Conservation (phyloP, 2,888 invertebrate species). For the Adelphocoris suturalis region DNA sequence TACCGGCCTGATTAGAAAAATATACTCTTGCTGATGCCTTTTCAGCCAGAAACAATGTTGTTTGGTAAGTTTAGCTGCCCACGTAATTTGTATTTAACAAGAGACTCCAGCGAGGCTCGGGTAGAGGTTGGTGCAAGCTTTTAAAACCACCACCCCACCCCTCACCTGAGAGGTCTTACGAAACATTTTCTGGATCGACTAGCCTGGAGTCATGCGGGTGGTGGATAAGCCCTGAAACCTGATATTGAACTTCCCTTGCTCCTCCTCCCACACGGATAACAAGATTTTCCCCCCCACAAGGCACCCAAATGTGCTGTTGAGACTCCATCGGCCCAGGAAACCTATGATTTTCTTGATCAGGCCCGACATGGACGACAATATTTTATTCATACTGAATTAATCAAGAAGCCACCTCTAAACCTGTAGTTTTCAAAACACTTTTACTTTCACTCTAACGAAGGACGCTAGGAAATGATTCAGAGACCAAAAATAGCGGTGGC, state of each 20-base stretch:
- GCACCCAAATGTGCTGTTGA: background rate
- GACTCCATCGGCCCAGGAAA: background rate
- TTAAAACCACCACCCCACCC: background rate
- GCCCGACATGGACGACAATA: background rate
- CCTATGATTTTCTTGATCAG: background rate
- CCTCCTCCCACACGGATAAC: slow-evolving; percentile 12
- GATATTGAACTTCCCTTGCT: slow-evolving; percentile 32
- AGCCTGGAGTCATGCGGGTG: slow-evolving; percentile 26
- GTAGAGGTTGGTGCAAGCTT: background rate
- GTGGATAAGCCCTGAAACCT: slow-evolving; percentile 32
- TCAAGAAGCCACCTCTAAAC: background rate
- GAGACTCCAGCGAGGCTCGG: too few relatives aligned
- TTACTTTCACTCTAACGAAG: slow-evolving; percentile 36
- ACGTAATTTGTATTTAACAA: too few relatives aligned
- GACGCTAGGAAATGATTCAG: slow-evolving; percentile 30
- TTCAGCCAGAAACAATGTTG: too few relatives aligned
- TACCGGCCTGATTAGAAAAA: too few relatives aligned
- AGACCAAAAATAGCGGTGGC: slow-evolving; percentile 32
- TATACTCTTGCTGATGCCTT: too few relatives aligned
- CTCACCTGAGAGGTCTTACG: slow-evolving; percentile 1
- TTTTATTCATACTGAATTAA: slow-evolving; percentile 17
- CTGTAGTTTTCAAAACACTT: slow-evolving; percentile 17
- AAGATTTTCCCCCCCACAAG: background rate
- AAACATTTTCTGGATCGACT: slow-evolving; percentile 28
- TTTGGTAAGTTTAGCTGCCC: too few relatives aligned